Evolutionary conservation across 2,888 invertebrate species (phyloP).

Genomic region (Ennomos fuscantarius): DNA sequence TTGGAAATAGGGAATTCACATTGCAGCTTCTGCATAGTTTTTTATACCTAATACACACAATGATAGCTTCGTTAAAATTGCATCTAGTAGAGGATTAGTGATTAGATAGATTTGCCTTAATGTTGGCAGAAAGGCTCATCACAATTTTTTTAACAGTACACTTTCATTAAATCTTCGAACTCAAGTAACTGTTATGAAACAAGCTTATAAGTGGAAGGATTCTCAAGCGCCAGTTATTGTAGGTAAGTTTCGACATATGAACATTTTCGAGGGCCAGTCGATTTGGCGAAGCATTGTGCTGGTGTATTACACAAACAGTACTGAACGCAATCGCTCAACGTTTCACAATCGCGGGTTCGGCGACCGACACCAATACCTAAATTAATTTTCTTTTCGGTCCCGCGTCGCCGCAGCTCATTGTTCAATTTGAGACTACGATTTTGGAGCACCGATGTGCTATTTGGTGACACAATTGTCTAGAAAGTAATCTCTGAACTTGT

Average conservation of each 20-base stretch:
- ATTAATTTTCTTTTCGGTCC: constrained; percentile 83
- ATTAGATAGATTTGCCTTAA: too few relatives aligned
- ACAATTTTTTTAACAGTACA: too few relatives aligned
- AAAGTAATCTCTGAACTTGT: constrained; percentile 53
- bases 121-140: too few relatives aligned
- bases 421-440: constrained; percentile 75
- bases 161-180: constrained; percentile 24
- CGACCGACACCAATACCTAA: constrained; percentile 84
- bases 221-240: constrained; percentile 46
- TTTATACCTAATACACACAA: too few relatives aligned
- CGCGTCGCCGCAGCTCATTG: constrained; percentile 73
- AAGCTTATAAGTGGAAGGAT: constrained; percentile 40
- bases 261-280: constrained; percentile 74
- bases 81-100: too few relatives aligned
- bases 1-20: constrained; percentile 14
- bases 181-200: constrained; percentile 37
- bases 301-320: constrained; percentile 81
- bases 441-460: constrained; percentile 61
- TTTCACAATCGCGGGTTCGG: constrained; percentile 81
- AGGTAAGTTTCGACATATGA: constrained; percentile 69
- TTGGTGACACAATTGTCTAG: constrained; percentile 63
- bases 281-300: constrained; percentile 76
- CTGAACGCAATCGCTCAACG: constrained; percentile 77
- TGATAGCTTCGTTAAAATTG: too few relatives aligned
- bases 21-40: neutral